A percentile compares a stretch with the other conserved stretches of the same genome.
These are phyloP conservation scores for Clistopyga incitator DNA, from an alignment of 2,888 invertebrate genomes.

Conservation along the genomic window DNA sequence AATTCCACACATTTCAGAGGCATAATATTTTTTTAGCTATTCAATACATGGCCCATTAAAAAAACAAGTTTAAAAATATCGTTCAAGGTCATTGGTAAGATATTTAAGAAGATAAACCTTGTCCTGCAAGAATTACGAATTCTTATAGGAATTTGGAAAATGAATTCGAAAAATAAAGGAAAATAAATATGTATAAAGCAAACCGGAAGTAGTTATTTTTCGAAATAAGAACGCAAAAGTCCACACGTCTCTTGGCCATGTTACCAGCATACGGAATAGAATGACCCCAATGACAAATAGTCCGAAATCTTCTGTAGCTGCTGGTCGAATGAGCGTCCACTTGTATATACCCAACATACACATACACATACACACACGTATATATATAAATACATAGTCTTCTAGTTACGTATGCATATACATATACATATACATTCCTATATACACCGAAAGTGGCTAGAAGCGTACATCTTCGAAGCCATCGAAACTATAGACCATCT, in stretches of 20 bases:
- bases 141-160: too few species aligned
- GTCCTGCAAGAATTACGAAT: too few species aligned
- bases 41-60: too few species aligned
- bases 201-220: too few species aligned
- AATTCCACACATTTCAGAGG: too few species aligned
- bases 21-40: too few species aligned
- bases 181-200: too few species aligned
- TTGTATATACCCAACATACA: neutral
- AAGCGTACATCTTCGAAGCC: conserved; percentile 14
- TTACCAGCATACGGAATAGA: neutral
- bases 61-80: too few species aligned
- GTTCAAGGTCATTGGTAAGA: too few species aligned
- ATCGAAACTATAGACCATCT: conserved; percentile 7
- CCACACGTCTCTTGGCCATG: neutral
- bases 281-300: neutral
- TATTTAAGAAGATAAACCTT: too few species aligned
- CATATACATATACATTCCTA: neutral
- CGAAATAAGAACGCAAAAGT: neutral
- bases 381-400: too few species aligned
- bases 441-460: neutral
- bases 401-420: neutral
- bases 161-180: too few species aligned
- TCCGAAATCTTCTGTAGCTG: neutral
- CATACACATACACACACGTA: neutral
- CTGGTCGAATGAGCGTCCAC: neutral